These are phyloP conservation scores for Rhinogobius similis DNA, from an alignment of 2,113 vertebrate species.

Conservation along the genomic window DNA sequence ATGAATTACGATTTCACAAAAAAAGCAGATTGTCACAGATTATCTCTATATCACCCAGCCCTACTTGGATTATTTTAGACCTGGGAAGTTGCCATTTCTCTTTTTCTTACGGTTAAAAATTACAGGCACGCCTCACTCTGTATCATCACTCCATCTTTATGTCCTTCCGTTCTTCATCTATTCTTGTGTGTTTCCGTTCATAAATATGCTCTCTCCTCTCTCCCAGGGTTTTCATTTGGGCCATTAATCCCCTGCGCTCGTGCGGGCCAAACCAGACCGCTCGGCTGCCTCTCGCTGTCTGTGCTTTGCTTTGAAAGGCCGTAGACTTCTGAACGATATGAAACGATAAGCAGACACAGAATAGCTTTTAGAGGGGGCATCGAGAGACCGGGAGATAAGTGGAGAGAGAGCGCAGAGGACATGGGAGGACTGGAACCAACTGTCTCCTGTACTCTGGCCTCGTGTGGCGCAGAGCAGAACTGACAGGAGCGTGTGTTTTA, in stretches of 20 bases:
- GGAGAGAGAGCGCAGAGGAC: slow-evolving; percentile 33
- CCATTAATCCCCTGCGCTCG: slow-evolving; percentile 62
- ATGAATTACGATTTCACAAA: no score
- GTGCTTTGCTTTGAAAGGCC: slow-evolving; percentile 50
- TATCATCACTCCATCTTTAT: slow-evolving; percentile 30
- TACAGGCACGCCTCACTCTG: slow-evolving; percentile 41
- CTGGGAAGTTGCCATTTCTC: slow-evolving; percentile 16
- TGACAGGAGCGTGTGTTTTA: slow-evolving; percentile 39
- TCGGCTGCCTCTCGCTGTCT: slow-evolving; percentile 35
- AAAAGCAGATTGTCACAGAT: no score
- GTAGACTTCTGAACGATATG: slow-evolving; percentile 63
- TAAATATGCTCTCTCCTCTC: slow-evolving; percentile 65
- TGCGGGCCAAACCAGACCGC: slow-evolving; percentile 37
- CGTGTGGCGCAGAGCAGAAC: slow-evolving; percentile 28
- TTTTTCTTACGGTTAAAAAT: slow-evolving; percentile 19
- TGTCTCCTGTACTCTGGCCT: slow-evolving; percentile 10
- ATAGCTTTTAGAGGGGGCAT: slow-evolving; percentile 57
- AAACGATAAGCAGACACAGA: slow-evolving; percentile 54
- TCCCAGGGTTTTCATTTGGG: slow-evolving; percentile 37
- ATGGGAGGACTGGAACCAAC: slow-evolving; percentile 14
- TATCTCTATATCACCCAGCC: no score
- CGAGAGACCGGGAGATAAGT: slow-evolving; percentile 56
- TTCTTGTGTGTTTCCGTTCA: slow-evolving; percentile 47
- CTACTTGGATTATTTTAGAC: no score
- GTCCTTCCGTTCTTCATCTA: slow-evolving; percentile 8